Evolutionary conservation across 2,888 invertebrate genomes (phyloP).

Genomic region (Conchocele bisecta): DNA sequence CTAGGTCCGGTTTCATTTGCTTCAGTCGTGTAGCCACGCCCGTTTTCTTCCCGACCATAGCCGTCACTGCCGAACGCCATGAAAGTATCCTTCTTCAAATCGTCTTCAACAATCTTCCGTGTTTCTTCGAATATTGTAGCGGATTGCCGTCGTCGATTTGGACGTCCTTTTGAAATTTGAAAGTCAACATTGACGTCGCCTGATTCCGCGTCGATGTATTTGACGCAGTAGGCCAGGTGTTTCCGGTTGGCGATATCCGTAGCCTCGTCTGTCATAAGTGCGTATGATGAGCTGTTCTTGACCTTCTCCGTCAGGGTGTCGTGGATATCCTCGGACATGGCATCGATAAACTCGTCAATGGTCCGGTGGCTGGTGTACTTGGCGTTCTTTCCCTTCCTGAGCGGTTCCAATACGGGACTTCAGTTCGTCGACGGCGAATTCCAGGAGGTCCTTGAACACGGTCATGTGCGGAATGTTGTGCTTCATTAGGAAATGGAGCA

Average conservation of each 20-base stretch:
- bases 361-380: not conserved
- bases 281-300: not conserved
- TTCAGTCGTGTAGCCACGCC: conserved; percentile 28
- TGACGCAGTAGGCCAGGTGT: conserved; percentile 34
- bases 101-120: conserved; percentile 9
- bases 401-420: not conserved
- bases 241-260: conserved; percentile 17
- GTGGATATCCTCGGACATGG: conserved; percentile 1
- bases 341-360: conserved; percentile 10
- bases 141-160: conserved; percentile 22
- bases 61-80: conserved; percentile 28
- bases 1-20: conserved; percentile 19
- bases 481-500: conserved; percentile 18
- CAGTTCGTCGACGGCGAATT: conserved; percentile 8
- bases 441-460: conserved; percentile 12
- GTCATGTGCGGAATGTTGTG: conserved; percentile 20
- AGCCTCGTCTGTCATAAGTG: not conserved
- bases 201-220: conserved; percentile 7
- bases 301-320: not conserved
- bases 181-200: conserved; percentile 20
- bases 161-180: conserved; percentile 29
- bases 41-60: conserved; percentile 20
- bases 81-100: conserved; percentile 10
- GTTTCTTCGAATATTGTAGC: conserved; percentile 39
- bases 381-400: not conserved